Base-by-base conservation (phyloP, 1,140 invertebrate species). In the Zaprionus nigranus region DNA sequence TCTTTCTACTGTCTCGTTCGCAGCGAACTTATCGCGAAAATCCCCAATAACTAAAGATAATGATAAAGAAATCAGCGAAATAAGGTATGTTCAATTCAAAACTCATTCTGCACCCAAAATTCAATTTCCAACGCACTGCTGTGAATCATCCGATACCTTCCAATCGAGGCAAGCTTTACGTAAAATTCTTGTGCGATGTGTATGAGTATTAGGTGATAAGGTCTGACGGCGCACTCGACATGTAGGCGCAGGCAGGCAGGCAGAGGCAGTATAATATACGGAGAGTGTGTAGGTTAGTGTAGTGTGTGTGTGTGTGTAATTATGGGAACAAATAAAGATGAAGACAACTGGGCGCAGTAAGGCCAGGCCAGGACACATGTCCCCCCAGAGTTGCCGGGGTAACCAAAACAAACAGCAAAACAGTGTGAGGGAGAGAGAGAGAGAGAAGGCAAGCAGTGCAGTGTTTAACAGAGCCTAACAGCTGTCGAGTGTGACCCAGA, bases 121-220 rank as follows among this genome's bases (percentile, higher is more conserved):
- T 7, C 1, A 56, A 24, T 51, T 30, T 7, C 57, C 20, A 24
- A 11, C 15, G 49, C 13, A 36, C 2, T 24, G 5, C 2, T 2
- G 51, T 64, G 68, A 71, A 26, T 71, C 68, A 70, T 20, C n/a
- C 34, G 12, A 46, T 46, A 46, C 40, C 13, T 34, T 34, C 30
- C 13, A 22, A 58, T 15, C 26, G 13, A n/a, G 28, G 28, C 28
- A 7, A 30, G 73, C 67, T 75, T 70, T 64, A 59, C 53, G 73
- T 75, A 54, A 70, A 71, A 75, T 71, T 71, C 73, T 71, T 69
- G 24, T 51, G 51, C 40, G 12, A 22, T 66, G 38, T 26, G 30
- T 43, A 36, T 59, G 56, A 66, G 63, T 67, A 22, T 59, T 34
- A 40, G 36, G 60, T 75, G 73, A 75, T 75, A 75, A 75, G 66